These are phyloP conservation scores for Tiaroga cobitis DNA, from an alignment of 2,797 vertebrate genomes.

Conservation along the genomic window DNA sequence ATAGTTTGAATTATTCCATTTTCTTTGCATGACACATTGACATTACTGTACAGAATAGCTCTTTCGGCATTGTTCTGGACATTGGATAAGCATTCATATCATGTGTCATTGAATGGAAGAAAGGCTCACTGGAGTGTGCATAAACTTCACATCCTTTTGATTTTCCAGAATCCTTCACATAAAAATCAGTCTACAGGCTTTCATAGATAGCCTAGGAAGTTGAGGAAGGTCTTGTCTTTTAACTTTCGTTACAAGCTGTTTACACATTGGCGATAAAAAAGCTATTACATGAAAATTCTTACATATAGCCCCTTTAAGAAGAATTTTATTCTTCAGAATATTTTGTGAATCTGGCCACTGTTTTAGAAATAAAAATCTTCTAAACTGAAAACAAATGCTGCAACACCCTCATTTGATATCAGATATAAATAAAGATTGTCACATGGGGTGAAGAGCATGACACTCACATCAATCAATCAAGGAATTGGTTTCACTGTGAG, in stretches of 20 bases:
- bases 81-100: neutral
- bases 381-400: slow-evolving; percentile 8
- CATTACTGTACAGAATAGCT: neutral
- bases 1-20: no score
- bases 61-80: neutral
- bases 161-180: neutral
- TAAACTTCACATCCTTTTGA: neutral
- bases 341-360: neutral
- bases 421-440: slow-evolving; percentile 17
- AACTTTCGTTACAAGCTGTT: neutral
- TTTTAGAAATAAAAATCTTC: neutral
- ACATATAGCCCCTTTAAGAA: neutral
- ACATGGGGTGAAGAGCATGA: neutral
- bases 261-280: neutral
- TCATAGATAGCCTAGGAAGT: neutral
- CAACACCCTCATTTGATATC: neutral
- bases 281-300: neutral
- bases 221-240: neutral
- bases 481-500: slow-evolving; percentile 16
- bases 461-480: neutral
- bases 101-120: neutral
- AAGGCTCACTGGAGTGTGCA: neutral
- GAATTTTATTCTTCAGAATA: neutral
- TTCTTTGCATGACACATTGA: neutral
- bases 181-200: neutral